A percentile compares a stretch with the other conserved stretches of the same genome.
Conservation (phyloP, 2,113 vertebrate genomes). For the Addax nasomaculatus region DNA sequence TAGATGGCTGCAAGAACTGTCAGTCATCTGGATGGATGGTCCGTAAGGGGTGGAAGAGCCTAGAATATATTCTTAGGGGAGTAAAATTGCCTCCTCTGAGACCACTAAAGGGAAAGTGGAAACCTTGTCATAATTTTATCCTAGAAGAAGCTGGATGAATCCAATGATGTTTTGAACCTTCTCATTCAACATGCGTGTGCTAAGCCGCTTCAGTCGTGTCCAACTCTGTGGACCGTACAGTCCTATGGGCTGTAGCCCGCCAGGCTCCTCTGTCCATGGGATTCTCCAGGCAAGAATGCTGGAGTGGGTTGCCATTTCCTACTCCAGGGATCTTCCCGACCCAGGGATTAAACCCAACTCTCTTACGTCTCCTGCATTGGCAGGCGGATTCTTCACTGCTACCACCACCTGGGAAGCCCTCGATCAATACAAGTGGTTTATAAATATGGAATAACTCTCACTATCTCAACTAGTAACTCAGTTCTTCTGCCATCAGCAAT, state of each 20-base stretch:
- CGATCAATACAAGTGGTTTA: not conserved
- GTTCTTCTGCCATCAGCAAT: not conserved
- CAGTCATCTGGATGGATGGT: not conserved
- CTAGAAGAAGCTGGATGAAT: not conserved
- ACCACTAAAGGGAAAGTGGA: not conserved
- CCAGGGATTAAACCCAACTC: not conserved
- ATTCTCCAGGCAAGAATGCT: not conserved
- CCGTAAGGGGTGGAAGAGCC: not conserved
- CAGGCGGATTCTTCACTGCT: not conserved
- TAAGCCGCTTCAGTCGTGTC: not conserved
- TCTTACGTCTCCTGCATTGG: not conserved
- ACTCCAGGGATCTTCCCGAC: not conserved
- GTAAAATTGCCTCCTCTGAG: not conserved
- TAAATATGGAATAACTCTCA: not conserved
- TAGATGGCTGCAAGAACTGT: not conserved
- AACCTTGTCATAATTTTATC: not conserved
- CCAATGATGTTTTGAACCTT: not conserved
- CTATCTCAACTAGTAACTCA: not conserved
- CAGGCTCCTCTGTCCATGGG: not conserved
- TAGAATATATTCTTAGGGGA: not conserved
- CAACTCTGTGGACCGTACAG: not conserved
- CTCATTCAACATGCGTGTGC: not conserved
- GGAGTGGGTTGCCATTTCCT: not conserved
- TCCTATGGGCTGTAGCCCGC: not conserved
- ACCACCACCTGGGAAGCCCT: not conserved